Percentiles rank a stretch among this genome's conserved stretches.
Conservation (phyloP, 1,140 invertebrate genomes). For the Lucilia sericata region DNA sequence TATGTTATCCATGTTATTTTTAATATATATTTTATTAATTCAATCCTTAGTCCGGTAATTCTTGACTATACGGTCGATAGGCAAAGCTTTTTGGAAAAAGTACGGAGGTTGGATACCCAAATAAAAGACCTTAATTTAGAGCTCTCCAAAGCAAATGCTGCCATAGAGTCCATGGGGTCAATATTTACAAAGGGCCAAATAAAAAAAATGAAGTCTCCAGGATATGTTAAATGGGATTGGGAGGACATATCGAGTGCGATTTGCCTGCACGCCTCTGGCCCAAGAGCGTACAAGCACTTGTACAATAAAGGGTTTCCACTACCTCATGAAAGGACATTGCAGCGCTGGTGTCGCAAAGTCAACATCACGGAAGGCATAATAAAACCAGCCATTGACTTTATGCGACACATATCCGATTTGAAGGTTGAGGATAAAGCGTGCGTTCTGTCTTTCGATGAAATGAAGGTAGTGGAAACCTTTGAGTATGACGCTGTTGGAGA, state of each 20-base stretch:
- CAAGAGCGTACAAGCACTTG: conserved; percentile 32
- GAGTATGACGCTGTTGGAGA: conserved; percentile 43
- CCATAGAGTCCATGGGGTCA: background rate
- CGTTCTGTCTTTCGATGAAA: conserved; percentile 49
- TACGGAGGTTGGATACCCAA: too few species aligned
- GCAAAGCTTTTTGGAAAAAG: too few species aligned
- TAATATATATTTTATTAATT: too few species aligned
- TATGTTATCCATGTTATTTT: too few species aligned
- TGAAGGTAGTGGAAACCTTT: conserved; percentile 42
- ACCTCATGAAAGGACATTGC: conserved; percentile 11
- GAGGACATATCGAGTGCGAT: background rate
- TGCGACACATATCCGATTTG: conserved; percentile 37
- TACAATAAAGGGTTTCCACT: conserved; percentile 27
- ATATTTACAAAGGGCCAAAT: background rate
- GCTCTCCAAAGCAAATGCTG: too few species aligned
- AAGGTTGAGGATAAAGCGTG: conserved; percentile 39
- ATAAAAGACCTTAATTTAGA: too few species aligned
- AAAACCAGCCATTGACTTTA: conserved; percentile 35
- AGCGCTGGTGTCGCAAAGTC: conserved; percentile 9
- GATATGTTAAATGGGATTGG: background rate
- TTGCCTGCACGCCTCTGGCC: conserved; percentile 23
- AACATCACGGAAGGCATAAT: conserved; percentile 11
- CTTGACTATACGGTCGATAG: too few species aligned
- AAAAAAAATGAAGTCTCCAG: background rate
- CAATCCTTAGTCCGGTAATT: too few species aligned